Evolutionary conservation across 2,797 vertebrate species (phyloP), one percentile per base, ranked within the genome.

Genomic region (Malurus leucopterus): DNA sequence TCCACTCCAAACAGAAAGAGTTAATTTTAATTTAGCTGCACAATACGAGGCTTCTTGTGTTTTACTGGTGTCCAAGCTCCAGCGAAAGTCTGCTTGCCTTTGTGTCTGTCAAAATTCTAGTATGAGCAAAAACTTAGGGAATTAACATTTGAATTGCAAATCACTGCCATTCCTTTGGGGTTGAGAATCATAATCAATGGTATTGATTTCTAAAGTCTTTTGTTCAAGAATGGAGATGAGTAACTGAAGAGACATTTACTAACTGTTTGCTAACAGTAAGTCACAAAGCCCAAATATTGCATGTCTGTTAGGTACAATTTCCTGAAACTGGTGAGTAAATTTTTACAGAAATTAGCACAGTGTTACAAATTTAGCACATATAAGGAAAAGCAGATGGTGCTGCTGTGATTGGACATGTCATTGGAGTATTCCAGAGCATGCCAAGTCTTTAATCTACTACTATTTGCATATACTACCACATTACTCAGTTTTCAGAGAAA

Each of bases 121-220:
- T 29, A 58, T 59, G 82, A 80, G 59, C 38, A 88, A 77, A 90
- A 86, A 68, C 70, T 74, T 74, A 47, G 38, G 50, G 53, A 92
- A 87, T 64, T 53, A 88, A 76, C 26, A 88, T 61, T 93, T 72
- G 73, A 86, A 82, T 76, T 88, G n/a, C 68, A 92, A 94, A 78
- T 59, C 43, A 54, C 34, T 84, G 40, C n/a, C 43, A 72, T 92
- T 79, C 58, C 75, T 90, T 84, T 9, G 15, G 63, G 58, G 68
- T 91, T 59, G 36, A 63, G 92, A 96, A 80, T 75, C 27, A 71
- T 34, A 54, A 55, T 90, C 43, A 2, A 64, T 80, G 23, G 65
- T 93, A 95, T 38, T 64, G 76, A 95, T 93, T 95, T 93, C 55
- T 80, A 55, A 86, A 49, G n/a, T 79, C 50, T 59, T 91, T 87